These are phyloP conservation scores for Metopia argyrocephala DNA, from an alignment of 2,888 invertebrate species.

Conservation along the genomic window DNA sequence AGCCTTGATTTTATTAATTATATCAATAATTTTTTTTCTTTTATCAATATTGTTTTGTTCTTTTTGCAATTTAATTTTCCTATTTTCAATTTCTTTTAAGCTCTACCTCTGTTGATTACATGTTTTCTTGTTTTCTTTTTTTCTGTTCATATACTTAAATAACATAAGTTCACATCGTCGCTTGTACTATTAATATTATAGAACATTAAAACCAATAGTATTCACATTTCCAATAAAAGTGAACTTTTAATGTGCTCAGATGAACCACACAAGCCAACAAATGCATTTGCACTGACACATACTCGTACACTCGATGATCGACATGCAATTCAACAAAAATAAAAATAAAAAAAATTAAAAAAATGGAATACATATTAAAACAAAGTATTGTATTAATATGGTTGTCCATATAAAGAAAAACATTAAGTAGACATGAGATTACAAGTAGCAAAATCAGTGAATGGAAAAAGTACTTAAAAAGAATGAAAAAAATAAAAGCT, in stretches of 20 bases:
- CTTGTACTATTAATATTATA: slow-evolving; percentile 41
- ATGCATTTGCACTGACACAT: background rate
- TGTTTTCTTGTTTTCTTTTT: background rate
- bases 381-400: slow-evolving; percentile 43
- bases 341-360: too few species aligned
- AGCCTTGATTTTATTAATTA: background rate
- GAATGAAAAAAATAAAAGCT: background rate
- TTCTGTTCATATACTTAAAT: slow-evolving; percentile 15
- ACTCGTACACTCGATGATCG: background rate
- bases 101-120: background rate
- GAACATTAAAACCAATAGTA: slow-evolving; percentile 27
- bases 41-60: background rate
- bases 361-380: background rate
- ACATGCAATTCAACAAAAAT: background rate
- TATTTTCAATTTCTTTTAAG: background rate
- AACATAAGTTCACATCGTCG: too few species aligned
- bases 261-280: background rate
- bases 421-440: slow-evolving; percentile 42
- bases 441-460: slow-evolving; percentile 56
- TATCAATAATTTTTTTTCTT: background rate
- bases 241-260: background rate
- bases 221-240: slow-evolving; percentile 20
- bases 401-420: slow-evolving; percentile 35
- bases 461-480: slow-evolving; percentile 43
- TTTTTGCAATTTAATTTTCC: background rate